Conservation (phyloP, 1,140 invertebrate genomes). For the Scaptomyza graminum region DNA sequence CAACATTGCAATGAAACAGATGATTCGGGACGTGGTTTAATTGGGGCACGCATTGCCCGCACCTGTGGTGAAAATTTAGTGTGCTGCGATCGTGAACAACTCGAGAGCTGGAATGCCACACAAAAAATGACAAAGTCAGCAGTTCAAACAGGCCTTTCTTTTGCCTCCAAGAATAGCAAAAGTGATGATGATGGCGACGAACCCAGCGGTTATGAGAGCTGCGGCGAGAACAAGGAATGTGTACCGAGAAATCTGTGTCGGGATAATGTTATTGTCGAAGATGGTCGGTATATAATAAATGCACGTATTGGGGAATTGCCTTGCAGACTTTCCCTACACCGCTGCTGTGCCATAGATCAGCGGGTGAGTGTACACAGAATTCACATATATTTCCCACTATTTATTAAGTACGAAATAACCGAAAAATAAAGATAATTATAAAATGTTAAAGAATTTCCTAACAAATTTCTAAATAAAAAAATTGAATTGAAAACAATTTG, state of each 20-base stretch:
- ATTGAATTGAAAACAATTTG: too few species aligned
- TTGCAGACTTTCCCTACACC: conserved; percentile 41
- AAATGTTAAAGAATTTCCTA: too few species aligned
- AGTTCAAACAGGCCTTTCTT: neutral
- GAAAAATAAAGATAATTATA: too few species aligned
- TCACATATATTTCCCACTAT: too few species aligned
- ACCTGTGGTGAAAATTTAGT: conserved; percentile 35
- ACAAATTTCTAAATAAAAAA: too few species aligned
- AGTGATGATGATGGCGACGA: conserved; percentile 8
- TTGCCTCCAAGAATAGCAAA: neutral
- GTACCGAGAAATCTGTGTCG: conserved; percentile 56
- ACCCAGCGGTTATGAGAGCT: conserved; percentile 49
- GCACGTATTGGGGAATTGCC: conserved; percentile 45
- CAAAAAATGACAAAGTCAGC: neutral
- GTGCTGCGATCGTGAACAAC: conserved; percentile 59
- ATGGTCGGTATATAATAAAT: conserved; percentile 51
- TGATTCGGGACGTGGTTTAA: conserved; percentile 48
- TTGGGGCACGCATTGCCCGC: conserved; percentile 43
- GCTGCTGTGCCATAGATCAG: conserved; percentile 54
- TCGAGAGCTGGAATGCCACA: conserved; percentile 52
- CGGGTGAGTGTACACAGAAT: conserved; percentile 28
- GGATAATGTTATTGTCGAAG: conserved; percentile 57
- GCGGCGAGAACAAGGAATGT: conserved; percentile 62
- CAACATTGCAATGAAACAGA: conserved; percentile 50
- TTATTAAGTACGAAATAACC: too few species aligned